Conservation (phyloP, 2,797 vertebrate genomes). For the Chlorospingus semifuscus region DNA sequence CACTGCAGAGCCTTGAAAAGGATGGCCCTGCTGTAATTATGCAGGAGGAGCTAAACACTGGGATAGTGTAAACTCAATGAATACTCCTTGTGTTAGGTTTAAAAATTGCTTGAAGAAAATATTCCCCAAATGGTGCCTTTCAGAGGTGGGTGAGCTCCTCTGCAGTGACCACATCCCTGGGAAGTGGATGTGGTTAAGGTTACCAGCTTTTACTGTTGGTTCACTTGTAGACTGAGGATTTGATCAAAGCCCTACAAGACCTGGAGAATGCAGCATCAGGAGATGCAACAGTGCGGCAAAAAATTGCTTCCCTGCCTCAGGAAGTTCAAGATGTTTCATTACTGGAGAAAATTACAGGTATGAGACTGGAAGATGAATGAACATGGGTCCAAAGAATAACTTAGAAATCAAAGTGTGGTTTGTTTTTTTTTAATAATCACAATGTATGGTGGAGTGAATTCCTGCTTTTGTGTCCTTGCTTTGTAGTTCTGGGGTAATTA, state of each 20-base stretch:
- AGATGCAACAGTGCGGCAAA: conserved; percentile 94
- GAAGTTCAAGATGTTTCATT: conserved; percentile 97
- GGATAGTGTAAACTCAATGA: not conserved
- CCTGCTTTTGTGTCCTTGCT: not conserved
- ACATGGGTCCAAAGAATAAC: not conserved
- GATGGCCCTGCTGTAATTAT: not conserved
- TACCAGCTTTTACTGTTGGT: not conserved
- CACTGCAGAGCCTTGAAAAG: not conserved
- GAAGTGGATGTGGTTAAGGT: not conserved
- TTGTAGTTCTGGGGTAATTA: not conserved
- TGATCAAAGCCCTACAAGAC: conserved; percentile 97
- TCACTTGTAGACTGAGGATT: conserved; percentile 87
- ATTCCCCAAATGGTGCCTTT: not conserved
- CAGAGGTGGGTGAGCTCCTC: not conserved
- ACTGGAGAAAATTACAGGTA: conserved; percentile 96
- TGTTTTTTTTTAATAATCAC: not conserved
- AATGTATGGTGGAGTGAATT: not conserved
- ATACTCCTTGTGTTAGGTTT: not conserved
- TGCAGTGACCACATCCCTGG: not conserved
- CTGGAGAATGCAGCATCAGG: conserved; percentile 96
- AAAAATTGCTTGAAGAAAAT: not conserved
- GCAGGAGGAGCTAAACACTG: not conserved
- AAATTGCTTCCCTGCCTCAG: conserved; percentile 95
- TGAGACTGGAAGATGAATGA: not conserved
- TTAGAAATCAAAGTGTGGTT: not conserved